Base-by-base conservation (phyloP, 1,140 invertebrate species). In the Melanaphis sacchari region DNA sequence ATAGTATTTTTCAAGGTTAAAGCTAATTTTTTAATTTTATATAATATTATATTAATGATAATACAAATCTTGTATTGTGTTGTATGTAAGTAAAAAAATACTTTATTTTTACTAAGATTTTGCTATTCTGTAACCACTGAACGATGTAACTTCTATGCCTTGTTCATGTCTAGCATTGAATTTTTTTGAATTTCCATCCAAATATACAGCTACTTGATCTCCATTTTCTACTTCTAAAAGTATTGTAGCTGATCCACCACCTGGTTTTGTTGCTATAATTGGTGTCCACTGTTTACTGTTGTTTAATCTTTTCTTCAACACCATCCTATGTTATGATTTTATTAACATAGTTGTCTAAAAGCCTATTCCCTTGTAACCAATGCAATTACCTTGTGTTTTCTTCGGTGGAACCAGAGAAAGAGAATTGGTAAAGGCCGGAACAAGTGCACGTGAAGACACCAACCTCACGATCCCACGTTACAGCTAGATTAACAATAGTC, bases 231-330 rank as follows among this genome's bases (percentile, higher is more conserved):
- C 46, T 84, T 93, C 91, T 7, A 93, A 46, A 8, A 93, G 15
- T 52, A 84, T 93, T 52, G 91, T 85, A 26, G 76, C 91, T 31
- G 91, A 93, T 40, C 91, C 91, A 52, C 91, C 91, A 18, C 91
- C 91, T 5, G 43, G 76, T 38, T 81, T 31, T 0, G 91, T 93
- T 15, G 91, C 41, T 41, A 93, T 52, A 15, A 93, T 52, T 15
- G 91, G 81, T n/a, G 21, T 22, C 91, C 91, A 93, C n/a, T 93
- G 91, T 54, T 93, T 93, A 84, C n/a, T 24, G 6, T 93, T 93
- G 46, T 52, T 84, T 31, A 40, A 54, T 85, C 81, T 84, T 85
- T 93, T 93, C 38, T 93, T 36, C 40, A 93, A 85, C 24, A 93
- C 46, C 91, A 93, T 52, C 46, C 91, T 93, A 24, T 38, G 11